These are phyloP conservation scores for Etheostoma cragini DNA, from an alignment of 2,113 vertebrate genomes.

Conservation along the genomic window DNA sequence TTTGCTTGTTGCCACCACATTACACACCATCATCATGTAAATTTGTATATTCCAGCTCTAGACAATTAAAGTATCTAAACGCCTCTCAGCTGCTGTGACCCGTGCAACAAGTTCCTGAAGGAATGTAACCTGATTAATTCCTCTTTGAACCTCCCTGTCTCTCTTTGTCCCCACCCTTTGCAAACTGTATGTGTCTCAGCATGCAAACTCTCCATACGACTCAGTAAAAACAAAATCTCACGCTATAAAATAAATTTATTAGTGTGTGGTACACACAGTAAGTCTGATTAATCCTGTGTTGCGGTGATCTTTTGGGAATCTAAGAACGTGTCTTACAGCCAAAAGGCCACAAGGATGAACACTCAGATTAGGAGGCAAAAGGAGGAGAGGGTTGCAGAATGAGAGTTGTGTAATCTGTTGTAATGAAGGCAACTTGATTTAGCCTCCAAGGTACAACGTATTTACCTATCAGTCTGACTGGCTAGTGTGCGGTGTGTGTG, in stretches of 20 bases:
- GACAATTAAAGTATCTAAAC: constrained; percentile 23
- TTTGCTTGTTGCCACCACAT: background rate
- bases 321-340: constrained; percentile 32
- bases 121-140: constrained; percentile 70
- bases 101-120: constrained; percentile 60
- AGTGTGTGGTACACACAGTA: constrained; percentile 8
- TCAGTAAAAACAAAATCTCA: constrained; percentile 13
- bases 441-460: background rate
- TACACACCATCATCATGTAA: background rate
- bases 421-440: constrained; percentile 31
- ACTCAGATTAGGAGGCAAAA: constrained; percentile 46
- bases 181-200: constrained; percentile 62
- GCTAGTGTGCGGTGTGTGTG: background rate
- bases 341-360: constrained; percentile 9
- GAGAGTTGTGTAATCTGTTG: constrained; percentile 29
- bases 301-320: constrained; percentile 27
- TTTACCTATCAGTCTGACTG: constrained; percentile 19
- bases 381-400: background rate
- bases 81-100: constrained; percentile 50
- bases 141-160: constrained; percentile 56
- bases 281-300: constrained; percentile 16
- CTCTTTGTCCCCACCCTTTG: constrained; percentile 50
- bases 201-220: constrained; percentile 18
- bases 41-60: constrained; percentile 8
- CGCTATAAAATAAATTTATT: constrained; percentile 34